These are phyloP conservation scores for Lamellibrachia columna DNA, from an alignment of 2,888 invertebrate genomes.

Conservation along the genomic window DNA sequence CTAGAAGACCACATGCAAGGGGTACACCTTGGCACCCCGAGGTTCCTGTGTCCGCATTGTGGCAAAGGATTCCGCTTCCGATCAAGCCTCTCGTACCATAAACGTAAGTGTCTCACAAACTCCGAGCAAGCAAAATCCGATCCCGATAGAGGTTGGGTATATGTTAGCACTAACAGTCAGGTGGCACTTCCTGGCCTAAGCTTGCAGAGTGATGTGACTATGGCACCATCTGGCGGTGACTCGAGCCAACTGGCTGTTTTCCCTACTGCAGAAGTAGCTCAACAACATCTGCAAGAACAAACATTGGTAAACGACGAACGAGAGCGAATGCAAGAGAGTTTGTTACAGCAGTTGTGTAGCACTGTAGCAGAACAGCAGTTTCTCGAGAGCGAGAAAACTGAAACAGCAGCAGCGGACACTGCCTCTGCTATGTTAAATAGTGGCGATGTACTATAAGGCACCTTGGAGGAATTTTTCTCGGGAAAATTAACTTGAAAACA, in stretches of 20 bases:
- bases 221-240: background rate
- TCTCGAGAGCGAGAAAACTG: background rate
- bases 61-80: slow-evolving; percentile 5
- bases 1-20: background rate
- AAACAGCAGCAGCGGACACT: background rate
- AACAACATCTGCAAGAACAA: background rate
- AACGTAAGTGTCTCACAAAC: background rate
- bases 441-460: too few relatives aligned
- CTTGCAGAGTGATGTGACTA: background rate
- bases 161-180: background rate
- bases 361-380: slow-evolving; percentile 2
- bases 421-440: background rate
- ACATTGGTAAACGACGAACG: background rate
- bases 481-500: too few relatives aligned
- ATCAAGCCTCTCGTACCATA: slow-evolving; percentile 3
- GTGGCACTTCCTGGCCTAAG: background rate
- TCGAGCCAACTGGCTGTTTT: background rate
- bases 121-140: background rate
- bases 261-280: background rate
- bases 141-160: background rate
- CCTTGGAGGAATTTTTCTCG: too few relatives aligned
- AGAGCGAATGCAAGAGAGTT: background rate
- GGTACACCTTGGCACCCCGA: background rate
- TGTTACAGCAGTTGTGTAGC: background rate
- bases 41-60: background rate